Evolutionary conservation across 2,888 invertebrate species (phyloP), one percentile per base, ranked within the genome.

Genomic region (Meta bourneti): DNA sequence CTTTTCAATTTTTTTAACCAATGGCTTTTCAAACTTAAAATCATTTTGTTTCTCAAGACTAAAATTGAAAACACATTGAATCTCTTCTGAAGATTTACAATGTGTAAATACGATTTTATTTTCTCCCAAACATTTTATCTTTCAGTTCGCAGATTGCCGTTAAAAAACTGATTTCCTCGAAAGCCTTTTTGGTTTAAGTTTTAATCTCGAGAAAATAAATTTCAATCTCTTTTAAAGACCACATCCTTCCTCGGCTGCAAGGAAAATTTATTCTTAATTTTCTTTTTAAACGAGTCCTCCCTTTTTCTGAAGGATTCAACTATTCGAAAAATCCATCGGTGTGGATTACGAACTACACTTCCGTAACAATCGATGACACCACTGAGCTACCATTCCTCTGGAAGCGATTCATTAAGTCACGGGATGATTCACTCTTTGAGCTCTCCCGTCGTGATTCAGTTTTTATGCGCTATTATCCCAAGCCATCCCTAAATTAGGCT

Each of bases 391-490:
- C 9, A 78, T 77, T 71, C 69, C 61, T 78, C 11, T 69, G 20
- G 79, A 9, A 79, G 78, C 84, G 84, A 84, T 90, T 90, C 90
- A 90, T 90, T 90, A 89, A 78, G 34, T 70, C 13, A 52, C 9
- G 20, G 34, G 79, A 79, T 90, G 89, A 89, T 72, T 89, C 89
- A 89, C 81, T 74, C 72, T 71, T 78, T 52, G 20, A 78, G 48
- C 75, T 81, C 77, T 49, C 77, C 78, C 52, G 71, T 48, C 74
- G 71, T 52, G 81, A 90, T 86, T 86, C 75, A 51, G n/a, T 90
- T 86, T 89, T 90, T 81, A 80, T 80, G 74, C 72, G 81, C 86
- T 49, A 86, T 90, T 90, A 80, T 90, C 86, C 86, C 52, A 49
- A 7, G 49, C 16, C 72, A 49, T 51, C 80, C 85, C 48, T 79